Percentiles rank a stretch among this genome's conserved stretches.
Evolutionary conservation across 1,140 invertebrate species (phyloP).

Genomic region (Pogonomyrmex californicus): DNA sequence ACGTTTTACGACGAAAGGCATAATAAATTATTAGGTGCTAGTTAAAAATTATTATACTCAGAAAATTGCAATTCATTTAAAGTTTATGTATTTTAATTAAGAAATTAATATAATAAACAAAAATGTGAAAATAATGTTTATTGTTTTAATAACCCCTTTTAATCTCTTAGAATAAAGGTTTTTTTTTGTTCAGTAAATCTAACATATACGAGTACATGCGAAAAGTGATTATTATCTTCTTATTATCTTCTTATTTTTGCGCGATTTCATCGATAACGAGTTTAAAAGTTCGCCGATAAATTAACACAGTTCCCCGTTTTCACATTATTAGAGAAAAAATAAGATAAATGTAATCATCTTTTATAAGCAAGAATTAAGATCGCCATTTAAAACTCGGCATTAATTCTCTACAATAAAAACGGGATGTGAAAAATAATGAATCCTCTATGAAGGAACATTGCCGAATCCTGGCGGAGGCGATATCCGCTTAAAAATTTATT

Average conservation of each 20-base stretch:
- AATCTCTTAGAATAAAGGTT: not conserved
- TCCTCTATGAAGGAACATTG: not conserved
- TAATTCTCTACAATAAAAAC: not conserved
- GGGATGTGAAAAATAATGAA: not conserved
- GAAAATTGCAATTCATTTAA: not conserved
- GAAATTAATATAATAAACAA: not conserved
- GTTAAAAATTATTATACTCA: not conserved
- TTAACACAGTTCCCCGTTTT: not conserved
- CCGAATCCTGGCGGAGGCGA: not conserved
- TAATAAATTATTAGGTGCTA: not conserved
- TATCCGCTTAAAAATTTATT: conserved; percentile 43
- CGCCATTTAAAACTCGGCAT: not conserved
- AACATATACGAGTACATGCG: not conserved
- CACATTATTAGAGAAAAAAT: not conserved
- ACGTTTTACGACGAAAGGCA: too few species aligned
- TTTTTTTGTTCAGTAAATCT: not conserved
- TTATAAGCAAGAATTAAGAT: not conserved
- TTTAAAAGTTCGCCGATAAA: not conserved
- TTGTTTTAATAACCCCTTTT: not conserved
- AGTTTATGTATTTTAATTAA: not conserved
- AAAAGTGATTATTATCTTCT: not conserved
- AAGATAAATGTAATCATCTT: not conserved
- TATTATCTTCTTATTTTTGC: not conserved
- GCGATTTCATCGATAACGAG: not conserved
- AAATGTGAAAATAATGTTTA: not conserved